Percentiles rank a stretch among this genome's conserved stretches.
These are phyloP conservation scores for Ceuthmochares aereus DNA, from an alignment of 2,113 vertebrate genomes.

Conservation along the genomic window DNA sequence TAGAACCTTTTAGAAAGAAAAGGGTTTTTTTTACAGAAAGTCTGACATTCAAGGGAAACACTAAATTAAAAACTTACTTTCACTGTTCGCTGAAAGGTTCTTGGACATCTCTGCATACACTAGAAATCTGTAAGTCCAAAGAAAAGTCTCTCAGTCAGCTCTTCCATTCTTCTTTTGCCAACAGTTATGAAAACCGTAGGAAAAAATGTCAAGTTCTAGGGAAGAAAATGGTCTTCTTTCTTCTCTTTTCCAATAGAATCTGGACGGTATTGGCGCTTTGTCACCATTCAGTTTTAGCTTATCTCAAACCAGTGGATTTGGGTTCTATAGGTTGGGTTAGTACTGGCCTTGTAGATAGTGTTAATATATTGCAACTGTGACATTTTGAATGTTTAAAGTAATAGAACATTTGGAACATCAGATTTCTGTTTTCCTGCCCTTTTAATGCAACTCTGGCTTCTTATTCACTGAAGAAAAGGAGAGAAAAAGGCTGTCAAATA, in stretches of 20 bases:
- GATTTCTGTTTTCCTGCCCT: not conserved
- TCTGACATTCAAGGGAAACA: not conserved
- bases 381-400: not conserved
- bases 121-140: not conserved
- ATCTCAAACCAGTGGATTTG: not conserved
- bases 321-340: not conserved
- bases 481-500: not conserved
- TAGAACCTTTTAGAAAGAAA: not conserved
- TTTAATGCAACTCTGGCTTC: not conserved
- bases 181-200: not conserved
- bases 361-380: not conserved
- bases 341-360: not conserved
- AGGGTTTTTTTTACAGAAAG: too few relatives aligned
- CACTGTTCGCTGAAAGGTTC: not conserved
- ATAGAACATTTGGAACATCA: not conserved
- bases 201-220: not conserved
- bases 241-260: not conserved
- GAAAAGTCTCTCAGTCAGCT: not conserved
- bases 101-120: not conserved
- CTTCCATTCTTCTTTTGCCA: slow-evolving; percentile 5
- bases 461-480: not conserved
- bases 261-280: not conserved
- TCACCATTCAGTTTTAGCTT: not conserved
- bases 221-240: not conserved
- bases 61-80: not conserved